phyloP scores from a whole-genome alignment of 2,797 vertebrate species.

The Tapirus indicus region DNA sequence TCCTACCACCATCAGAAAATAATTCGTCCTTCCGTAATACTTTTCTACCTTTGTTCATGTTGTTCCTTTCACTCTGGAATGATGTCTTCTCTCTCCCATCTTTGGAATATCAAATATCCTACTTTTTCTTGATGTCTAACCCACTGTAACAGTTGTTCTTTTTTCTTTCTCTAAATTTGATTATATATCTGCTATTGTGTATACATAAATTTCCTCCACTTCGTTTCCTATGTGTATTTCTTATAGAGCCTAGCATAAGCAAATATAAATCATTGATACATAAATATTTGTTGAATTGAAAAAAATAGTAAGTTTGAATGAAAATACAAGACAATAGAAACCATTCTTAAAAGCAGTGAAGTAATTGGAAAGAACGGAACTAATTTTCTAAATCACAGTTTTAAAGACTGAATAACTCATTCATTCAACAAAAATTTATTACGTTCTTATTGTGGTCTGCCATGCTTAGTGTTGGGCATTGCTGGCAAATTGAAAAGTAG shows the following conservation, averaged over 20 bases:
- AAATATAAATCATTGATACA: background rate
- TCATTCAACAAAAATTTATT: constrained; percentile 77
- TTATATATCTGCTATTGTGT: background rate
- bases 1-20: background rate
- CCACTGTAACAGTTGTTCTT: background rate
- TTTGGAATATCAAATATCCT: background rate
- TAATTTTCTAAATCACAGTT: background rate
- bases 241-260: background rate
- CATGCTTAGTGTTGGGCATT: background rate
- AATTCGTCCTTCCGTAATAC: background rate
- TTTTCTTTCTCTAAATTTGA: background rate
- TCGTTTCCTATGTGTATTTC: background rate
- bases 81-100: background rate
- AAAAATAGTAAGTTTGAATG: constrained; percentile 5
- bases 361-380: constrained; percentile 22
- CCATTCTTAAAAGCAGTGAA: constrained; percentile 47
- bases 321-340: constrained; percentile 15
- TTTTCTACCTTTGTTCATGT: background rate
- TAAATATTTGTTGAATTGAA: constrained; percentile 70
- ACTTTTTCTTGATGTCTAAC: background rate
- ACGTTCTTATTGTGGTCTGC: background rate
- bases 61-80: background rate
- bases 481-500: background rate
- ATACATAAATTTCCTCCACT: background rate
- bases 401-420: constrained; percentile 65